These are phyloP conservation scores for Chironomus tepperi DNA, from an alignment of 1,140 invertebrate species.

Conservation along the genomic window DNA sequence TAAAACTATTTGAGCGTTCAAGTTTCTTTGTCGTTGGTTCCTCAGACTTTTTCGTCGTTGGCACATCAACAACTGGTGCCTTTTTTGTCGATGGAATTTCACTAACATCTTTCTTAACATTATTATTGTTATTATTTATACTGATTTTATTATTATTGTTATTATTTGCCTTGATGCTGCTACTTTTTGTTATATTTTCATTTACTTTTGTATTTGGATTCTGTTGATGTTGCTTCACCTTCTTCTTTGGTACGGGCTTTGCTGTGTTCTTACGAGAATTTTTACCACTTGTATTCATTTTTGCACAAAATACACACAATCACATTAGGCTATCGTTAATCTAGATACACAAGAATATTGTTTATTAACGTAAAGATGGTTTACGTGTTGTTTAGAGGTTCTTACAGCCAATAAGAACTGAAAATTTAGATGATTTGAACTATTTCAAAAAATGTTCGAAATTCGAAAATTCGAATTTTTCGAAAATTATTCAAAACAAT, in stretches of 20 bases:
- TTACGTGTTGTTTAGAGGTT: neutral
- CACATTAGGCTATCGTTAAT: no score
- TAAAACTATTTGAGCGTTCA: constrained; percentile 4
- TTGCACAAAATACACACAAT: neutral
- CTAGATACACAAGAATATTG: neutral
- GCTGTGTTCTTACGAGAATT: neutral
- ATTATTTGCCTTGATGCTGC: neutral
- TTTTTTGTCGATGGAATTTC: no score
- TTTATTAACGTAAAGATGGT: neutral
- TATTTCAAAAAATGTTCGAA: neutral
- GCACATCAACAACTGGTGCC: neutral
- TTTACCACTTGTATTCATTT: neutral
- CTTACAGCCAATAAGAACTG: neutral
- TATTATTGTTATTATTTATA: no score
- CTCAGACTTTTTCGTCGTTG: neutral
- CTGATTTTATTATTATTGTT: neutral
- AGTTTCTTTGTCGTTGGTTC: neutral
- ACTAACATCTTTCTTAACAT: no score
- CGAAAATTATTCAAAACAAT: no score
- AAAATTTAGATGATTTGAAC: neutral
- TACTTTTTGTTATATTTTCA: neutral
- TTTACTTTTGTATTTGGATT: neutral
- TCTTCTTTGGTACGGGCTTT: neutral
- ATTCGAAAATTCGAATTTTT: no score
- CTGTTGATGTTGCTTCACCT: neutral